Evolutionary conservation across 2,888 invertebrate genomes (phyloP).

Genomic region (Argyresthia albistria): DNA sequence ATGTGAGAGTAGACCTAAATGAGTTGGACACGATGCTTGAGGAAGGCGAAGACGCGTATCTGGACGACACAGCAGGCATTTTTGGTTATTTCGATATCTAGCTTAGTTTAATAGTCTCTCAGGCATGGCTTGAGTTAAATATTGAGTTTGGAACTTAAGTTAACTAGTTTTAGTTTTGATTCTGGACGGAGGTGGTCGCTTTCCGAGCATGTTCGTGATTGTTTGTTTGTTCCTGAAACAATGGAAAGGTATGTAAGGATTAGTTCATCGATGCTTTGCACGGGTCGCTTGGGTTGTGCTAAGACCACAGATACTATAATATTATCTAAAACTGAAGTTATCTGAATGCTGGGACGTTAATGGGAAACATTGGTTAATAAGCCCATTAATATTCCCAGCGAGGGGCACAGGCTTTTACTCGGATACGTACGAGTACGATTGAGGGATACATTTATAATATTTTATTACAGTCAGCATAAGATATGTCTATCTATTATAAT

Average conservation of each 20-base stretch:
- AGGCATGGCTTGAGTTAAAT: not conserved
- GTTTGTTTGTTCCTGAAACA: conserved; percentile 33
- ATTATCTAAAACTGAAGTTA: too few species aligned
- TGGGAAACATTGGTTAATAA: too few species aligned
- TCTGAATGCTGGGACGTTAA: too few species aligned
- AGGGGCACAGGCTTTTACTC: too few species aligned
- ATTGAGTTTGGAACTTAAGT: not conserved
- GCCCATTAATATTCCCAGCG: too few species aligned
- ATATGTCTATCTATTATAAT: too few species aligned
- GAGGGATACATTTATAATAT: too few species aligned
- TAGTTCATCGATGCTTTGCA: too few species aligned
- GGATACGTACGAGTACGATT: too few species aligned
- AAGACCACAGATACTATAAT: too few species aligned
- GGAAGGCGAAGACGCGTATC: conserved; percentile 53
- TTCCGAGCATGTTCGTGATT: conserved; percentile 42
- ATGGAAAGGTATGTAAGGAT: conserved; percentile 9
- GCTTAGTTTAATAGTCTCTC: not conserved
- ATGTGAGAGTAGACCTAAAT: conserved; percentile 52
- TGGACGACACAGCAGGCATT: conserved; percentile 74
- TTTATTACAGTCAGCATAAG: too few species aligned
- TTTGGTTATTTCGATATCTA: conserved; percentile 19
- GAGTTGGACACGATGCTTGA: conserved; percentile 57
- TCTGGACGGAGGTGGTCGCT: conserved; percentile 40
- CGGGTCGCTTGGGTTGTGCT: too few species aligned
- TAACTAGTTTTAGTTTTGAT: conserved; percentile 23